Evolutionary conservation across 2,113 vertebrate genomes (phyloP).

Genomic region (Ctenomys sociabilis): DNA sequence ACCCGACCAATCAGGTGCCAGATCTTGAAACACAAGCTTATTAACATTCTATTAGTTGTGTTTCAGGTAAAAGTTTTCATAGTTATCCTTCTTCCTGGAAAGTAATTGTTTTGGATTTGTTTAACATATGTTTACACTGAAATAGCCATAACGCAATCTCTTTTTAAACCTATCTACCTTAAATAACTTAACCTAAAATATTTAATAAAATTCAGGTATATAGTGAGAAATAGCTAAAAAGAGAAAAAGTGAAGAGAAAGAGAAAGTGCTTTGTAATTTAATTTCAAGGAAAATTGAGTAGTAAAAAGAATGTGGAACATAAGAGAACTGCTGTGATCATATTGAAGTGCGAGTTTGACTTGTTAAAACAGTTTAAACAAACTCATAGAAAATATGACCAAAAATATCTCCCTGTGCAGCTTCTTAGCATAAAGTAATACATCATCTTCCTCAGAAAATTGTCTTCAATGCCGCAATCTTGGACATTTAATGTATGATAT

Average conservation of each 20-base stretch:
- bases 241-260: background rate
- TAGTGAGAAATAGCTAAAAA: background rate
- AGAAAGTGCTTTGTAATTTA: background rate
- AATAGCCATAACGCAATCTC: background rate
- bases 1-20: background rate
- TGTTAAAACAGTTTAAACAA: slow-evolving; percentile 51
- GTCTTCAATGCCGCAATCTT: slow-evolving; percentile 4
- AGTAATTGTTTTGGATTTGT: background rate
- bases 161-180: background rate
- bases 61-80: background rate
- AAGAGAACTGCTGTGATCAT: background rate
- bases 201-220: background rate
- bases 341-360: background rate
- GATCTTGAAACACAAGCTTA: background rate
- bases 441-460: slow-evolving; percentile 45
- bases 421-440: background rate
- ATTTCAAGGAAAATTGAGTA: slow-evolving; percentile 18
- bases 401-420: background rate
- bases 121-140: background rate
- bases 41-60: background rate
- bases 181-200: background rate
- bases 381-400: background rate
- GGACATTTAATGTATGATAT: background rate
- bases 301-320: background rate
- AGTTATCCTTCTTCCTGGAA: background rate